Evolutionary conservation across 2,888 invertebrate genomes (phyloP), one percentile per base, ranked within the genome.

Genomic region (Argynnis bischoffii): DNA sequence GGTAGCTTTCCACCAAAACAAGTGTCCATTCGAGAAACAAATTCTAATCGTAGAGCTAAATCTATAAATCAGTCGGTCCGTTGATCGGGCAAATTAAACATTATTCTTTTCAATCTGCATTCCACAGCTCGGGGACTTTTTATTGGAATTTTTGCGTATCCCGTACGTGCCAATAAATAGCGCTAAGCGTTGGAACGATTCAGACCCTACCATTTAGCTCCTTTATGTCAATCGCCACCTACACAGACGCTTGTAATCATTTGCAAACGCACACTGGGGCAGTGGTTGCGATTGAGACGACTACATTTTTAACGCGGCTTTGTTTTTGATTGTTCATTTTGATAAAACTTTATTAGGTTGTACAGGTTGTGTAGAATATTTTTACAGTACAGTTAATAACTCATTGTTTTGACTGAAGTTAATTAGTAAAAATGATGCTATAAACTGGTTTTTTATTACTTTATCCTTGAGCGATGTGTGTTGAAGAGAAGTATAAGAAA

Each of bases 81-180:
- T 78, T 81, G 81, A 82, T 82, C 81, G 84, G 78, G 80, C 90
- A 91, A 92, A 92, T 91, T 91, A 92, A 92, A 92, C 91, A 87
- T 92, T 91, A 91, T 90, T 91, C 88, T 88, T 87, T 85, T 85
- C 86, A 80, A 81, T 82, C 83, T 85, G 80, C 88, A 89, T 85
- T 85, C 86, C 86, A 76, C 76, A 76, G 78, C 77, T 77, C 73
- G 78, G 79, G 81, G 82, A 85, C 87, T 87, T 88, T 88, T 90
- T 92, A 91, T 92, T 92, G 91, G 91, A 92, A 90, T 91, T 91
- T 90, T 90, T 89, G 84, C 85, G 88, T 85, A 87, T 86, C 87
- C 83, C 81, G 83, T 89, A 89, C 92, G 91, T 92, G 92, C 89
- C 92, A 90, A 92, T 92, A 92, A 90, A 90, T 90, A 90, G 76